These are phyloP conservation scores for Centrocercus urophasianus DNA, from an alignment of 2,113 vertebrate species.

Conservation along the genomic window DNA sequence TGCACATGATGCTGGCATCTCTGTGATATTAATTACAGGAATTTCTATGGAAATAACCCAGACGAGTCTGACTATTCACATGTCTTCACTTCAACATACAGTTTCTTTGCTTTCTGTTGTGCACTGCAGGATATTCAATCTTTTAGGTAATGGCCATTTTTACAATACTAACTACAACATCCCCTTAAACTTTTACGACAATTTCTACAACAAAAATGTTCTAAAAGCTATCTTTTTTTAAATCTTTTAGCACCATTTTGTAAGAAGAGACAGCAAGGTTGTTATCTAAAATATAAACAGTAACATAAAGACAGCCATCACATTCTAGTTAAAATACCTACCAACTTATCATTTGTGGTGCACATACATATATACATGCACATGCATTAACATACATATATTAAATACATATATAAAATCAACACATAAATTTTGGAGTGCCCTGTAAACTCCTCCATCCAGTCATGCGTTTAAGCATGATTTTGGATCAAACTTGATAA, in stretches of 20 bases:
- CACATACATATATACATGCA: too few species aligned
- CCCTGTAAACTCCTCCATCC: neutral
- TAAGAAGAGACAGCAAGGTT: neutral
- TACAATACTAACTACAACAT: neutral
- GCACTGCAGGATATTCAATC: neutral
- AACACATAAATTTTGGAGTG: neutral
- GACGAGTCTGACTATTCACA: neutral
- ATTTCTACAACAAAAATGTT: neutral
- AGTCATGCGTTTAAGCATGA: neutral
- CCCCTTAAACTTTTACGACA: neutral
- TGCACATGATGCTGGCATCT: neutral
- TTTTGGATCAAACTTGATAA: neutral
- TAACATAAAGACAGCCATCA: neutral
- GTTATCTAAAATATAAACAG: neutral
- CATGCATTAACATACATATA: neutral
- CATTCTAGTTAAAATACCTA: neutral
- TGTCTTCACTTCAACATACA: neutral
- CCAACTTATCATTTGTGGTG: neutral
- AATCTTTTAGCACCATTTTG: neutral
- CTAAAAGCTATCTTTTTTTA: neutral
- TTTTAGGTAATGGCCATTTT: neutral
- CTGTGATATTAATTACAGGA: neutral
- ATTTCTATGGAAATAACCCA: slow-evolving; percentile 1
- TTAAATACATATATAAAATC: neutral
- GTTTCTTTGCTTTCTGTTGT: neutral